Evolutionary conservation across 2,113 vertebrate genomes (phyloP), one percentile per base, ranked within the genome.

Genomic region (Chaetodon trifascialis): DNA sequence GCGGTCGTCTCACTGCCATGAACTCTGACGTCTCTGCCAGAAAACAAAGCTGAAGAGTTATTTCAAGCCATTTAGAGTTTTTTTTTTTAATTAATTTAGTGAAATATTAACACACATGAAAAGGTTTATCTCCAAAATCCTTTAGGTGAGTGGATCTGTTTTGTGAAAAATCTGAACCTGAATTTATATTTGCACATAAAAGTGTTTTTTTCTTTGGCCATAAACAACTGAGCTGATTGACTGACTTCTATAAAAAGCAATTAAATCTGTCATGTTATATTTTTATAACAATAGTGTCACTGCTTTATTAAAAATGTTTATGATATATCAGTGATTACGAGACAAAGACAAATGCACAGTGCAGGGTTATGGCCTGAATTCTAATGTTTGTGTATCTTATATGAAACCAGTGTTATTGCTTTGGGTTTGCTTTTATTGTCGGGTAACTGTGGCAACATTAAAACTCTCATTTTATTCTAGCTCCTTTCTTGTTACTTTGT

Each of bases 1-100:
- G 34, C 21, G 30, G 46, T 86, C 56, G 44, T 25, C 51, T 71
- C 21, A 46, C 75, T 54, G 36, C 56, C 38, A 15, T 62, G 65
- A 80, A 54, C 85, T 83, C 82, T 84, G 75, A 83, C 73, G 55
- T 54, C 56, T 76, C 63, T 73, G 46, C 30, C 21, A 67, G 59
- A 55, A 60, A 62, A 6, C 46, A 38, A 49, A 66, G 66, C 25
- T 47, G 0, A 34, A 47, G 46, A 77, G 7, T 1, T 55, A 44
- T 19, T 62, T 63, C 34, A 62, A 77, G 11, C n/a, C 1, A 3
- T 34, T 10, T 51, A 23, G 78, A n/a, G 14, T n/a, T 47, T 47
- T 3, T 47, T 47, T 3, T 8, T 21, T 54, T 1, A 23, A 40
- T 54, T 1, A 23, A 40, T 6, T 62, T 49, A 23, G 10, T 14